Conservation (phyloP, 2,888 invertebrate species). For the Mantis religiosa region DNA sequence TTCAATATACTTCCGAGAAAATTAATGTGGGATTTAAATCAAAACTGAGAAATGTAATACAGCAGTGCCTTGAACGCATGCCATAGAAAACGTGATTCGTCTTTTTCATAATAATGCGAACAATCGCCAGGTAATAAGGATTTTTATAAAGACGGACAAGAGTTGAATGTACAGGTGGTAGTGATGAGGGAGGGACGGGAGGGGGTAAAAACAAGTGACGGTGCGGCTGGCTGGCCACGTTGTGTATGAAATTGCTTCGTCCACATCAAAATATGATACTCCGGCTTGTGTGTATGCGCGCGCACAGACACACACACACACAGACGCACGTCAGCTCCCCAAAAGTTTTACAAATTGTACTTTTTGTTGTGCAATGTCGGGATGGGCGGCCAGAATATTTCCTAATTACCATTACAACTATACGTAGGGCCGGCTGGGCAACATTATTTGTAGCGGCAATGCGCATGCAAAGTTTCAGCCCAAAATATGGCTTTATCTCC, state of each 20-base stretch:
- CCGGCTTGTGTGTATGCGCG: neutral
- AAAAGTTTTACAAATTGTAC: slow-evolving; percentile 17
- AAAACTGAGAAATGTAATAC: neutral
- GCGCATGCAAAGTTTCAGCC: slow-evolving; percentile 15
- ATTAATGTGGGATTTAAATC: neutral
- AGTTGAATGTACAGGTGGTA: neutral
- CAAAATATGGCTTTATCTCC: slow-evolving; percentile 17
- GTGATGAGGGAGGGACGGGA: neutral
- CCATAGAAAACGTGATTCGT: neutral
- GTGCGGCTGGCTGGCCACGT: neutral
- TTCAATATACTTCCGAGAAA: neutral
- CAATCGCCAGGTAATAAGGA: slow-evolving; percentile 11
- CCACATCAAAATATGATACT: slow-evolving; percentile 14
- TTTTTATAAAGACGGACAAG: neutral
- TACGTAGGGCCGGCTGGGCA: neutral
- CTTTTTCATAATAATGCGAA: slow-evolving; percentile 5
- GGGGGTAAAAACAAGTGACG: neutral
- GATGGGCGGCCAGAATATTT: slow-evolving; percentile 15
- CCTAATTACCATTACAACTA: slow-evolving; percentile 19
- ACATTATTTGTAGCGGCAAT: slow-evolving; percentile 15
- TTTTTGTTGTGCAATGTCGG: slow-evolving; percentile 13
- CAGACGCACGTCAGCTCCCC: neutral
- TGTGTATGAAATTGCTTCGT: slow-evolving; percentile 8
- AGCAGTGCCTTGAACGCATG: neutral
- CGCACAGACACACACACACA: neutral